Evolutionary conservation across 35 echinoderm and acorn worm genomes (phyloP).

Genomic region (Nesometra sesokonis): DNA sequence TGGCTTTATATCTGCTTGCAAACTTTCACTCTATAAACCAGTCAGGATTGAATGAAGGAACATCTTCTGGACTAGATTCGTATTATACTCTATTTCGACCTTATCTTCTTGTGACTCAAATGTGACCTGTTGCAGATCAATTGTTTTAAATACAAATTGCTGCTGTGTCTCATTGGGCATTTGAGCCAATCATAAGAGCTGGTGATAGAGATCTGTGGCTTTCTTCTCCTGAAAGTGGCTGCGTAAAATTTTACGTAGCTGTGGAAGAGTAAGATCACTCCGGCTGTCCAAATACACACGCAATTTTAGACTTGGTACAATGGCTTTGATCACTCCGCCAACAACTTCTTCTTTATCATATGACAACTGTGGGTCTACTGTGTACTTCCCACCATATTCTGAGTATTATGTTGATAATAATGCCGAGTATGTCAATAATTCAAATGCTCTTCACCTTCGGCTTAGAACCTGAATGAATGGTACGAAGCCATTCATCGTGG

Average conservation of each 20-base stretch:
- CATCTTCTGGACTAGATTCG: constrained; percentile 23
- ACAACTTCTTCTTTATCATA: too few species aligned
- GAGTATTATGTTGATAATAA: too few species aligned
- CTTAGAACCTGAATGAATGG: too few species aligned
- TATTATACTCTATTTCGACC: constrained; percentile 12
- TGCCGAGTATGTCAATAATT: too few species aligned
- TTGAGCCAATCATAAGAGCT: constrained; percentile 22
- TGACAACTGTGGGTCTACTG: too few species aligned
- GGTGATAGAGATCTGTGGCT: constrained; percentile 34
- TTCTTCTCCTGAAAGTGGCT: background rate
- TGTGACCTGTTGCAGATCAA: constrained; percentile 43
- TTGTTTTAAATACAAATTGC: constrained; percentile 18
- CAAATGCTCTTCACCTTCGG: too few species aligned
- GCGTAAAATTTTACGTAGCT: constrained; percentile 18
- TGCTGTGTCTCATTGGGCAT: constrained; percentile 13
- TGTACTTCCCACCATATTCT: too few species aligned
- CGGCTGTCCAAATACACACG: constrained; percentile 37
- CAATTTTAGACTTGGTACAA: too few species aligned
- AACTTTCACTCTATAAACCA: constrained; percentile 17
- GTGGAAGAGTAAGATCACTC: constrained; percentile 1
- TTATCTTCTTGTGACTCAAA: constrained; percentile 37
- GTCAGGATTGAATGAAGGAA: constrained; percentile 37
- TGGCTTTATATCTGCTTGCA: constrained; percentile 2
- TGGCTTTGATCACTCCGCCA: too few species aligned
- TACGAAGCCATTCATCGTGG: too few species aligned